Base-by-base conservation (phyloP, 2,113 vertebrate genomes). In the Phylloscopus trochiloides region DNA sequence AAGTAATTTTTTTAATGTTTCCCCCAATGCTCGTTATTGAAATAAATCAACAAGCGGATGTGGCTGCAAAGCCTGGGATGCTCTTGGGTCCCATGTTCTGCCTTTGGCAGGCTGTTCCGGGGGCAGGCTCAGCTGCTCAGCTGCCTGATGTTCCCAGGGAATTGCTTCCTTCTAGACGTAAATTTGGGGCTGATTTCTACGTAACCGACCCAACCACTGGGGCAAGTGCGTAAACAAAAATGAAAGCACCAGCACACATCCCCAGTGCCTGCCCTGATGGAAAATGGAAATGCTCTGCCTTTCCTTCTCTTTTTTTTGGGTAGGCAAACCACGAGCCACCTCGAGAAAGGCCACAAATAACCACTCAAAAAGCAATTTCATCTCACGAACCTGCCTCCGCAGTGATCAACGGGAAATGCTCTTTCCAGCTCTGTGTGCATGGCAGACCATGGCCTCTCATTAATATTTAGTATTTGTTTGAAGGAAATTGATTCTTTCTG, bases 391-490 rank as follows among this genome's bases (percentile, higher is more conserved):
- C 82, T 57, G 52, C 31, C 77, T 61, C 74, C 0, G 15, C 66
- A 72, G 91, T 22, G 50, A 91, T 86, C 76, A 65, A 76, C 9
- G 32, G 74, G 88, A 97, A 96, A 73, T 19, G 85, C 89, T 93
- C 92, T 67, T 61, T 67, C 45, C 65, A 70, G 76, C 95, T 57
- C 86, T 38, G 43, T 6, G 62, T 79, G 92, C 76, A 31, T 1
- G 32, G 77, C 88, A 88, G 81, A 67, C 85, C 88, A 66, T 17
- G 14, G n/a, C 86, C 80, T 80, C 79, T 95, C 97, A 97, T 97
- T 94, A 97, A 97, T 97, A 97, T 97, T 94, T 94, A 97, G 96
- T 96, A 61, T 96, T 97, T 97, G 94, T 95, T 97, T 94, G 95
- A 95, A 92, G 96, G 94, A 93, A 95, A 95, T 88, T 24, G 92